Conservation (phyloP, 1,140 invertebrate species). For the Bombyx mori region DNA sequence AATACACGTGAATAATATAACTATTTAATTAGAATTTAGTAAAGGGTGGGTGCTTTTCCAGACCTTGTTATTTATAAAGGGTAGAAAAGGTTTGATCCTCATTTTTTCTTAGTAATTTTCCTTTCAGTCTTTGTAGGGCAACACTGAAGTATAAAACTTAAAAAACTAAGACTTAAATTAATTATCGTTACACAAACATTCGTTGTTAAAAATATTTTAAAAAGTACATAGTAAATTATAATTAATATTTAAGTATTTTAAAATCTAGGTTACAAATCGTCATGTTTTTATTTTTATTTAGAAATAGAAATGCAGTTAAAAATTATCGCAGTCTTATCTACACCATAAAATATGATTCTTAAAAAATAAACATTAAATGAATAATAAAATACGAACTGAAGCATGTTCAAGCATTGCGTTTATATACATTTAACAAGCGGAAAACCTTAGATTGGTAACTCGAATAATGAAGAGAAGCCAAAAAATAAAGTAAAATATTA, state of each 20-base stretch:
- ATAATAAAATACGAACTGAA: conserved; percentile 5
- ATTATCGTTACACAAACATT: no score
- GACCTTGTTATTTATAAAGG: no score
- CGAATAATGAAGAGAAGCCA: conserved; percentile 52
- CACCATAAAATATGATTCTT: conserved; percentile 15
- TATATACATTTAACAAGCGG: conserved; percentile 60
- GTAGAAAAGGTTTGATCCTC: no score
- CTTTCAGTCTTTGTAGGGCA: no score
- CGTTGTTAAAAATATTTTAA: neutral
- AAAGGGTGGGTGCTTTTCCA: no score
- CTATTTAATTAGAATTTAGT: no score
- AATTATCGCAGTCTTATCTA: conserved; percentile 30
- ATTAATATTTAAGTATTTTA: neutral
- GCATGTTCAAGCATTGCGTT: conserved; percentile 26
- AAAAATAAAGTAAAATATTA: conserved; percentile 21
- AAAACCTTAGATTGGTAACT: conserved; percentile 58
- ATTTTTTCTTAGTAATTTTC: no score
- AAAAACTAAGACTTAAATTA: no score
- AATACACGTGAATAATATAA: no score
- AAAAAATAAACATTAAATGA: conserved; percentile 11
- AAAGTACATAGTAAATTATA: neutral
- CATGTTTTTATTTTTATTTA: neutral
- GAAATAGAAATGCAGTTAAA: conserved; percentile 16
- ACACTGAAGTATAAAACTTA: no score
- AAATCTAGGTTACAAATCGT: neutral